phyloP scores from a whole-genome alignment of 2,797 vertebrate genomes.

The Chaetodon trifasciatus region DNA sequence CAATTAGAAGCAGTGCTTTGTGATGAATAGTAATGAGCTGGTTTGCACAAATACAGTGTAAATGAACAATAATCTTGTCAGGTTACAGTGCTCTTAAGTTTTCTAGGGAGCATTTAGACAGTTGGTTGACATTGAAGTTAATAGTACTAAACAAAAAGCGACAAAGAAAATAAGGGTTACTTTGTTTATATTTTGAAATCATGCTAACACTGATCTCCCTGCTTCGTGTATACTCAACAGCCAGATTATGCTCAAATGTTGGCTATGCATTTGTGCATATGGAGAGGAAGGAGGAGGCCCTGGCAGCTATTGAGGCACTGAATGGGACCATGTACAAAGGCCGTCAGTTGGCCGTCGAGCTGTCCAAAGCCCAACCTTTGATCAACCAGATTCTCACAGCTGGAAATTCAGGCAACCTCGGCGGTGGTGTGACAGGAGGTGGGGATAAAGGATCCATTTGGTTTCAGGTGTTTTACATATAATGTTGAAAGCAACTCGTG shows the following conservation, averaged over 20 bases:
- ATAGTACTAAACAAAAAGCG: background rate
- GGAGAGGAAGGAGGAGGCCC: conserved; percentile 96
- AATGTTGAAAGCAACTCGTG: background rate
- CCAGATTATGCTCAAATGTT: conserved; percentile 89
- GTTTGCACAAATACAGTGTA: background rate
- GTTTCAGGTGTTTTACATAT: conserved; percentile 1
- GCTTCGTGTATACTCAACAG: conserved; percentile 65
- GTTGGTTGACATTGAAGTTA: background rate
- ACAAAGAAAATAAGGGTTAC: background rate
- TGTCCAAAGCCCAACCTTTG: conserved; percentile 89
- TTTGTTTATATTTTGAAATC: background rate
- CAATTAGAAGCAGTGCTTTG: background rate
- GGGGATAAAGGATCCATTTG: background rate
- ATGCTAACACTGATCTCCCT: background rate
- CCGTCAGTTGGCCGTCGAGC: conserved; percentile 94
- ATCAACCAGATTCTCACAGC: conserved; percentile 75
- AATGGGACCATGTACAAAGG: conserved; percentile 96
- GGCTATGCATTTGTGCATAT: conserved; percentile 98
- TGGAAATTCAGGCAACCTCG: conserved; percentile 55
- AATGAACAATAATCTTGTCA: background rate
- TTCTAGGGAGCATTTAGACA: background rate
- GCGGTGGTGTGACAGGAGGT: conserved; percentile 23
- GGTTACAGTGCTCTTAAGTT: background rate
- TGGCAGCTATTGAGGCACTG: conserved; percentile 93
- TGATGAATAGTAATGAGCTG: background rate